Base-by-base conservation (phyloP, 2,888 invertebrate species). In the Eristalis tenax region DNA sequence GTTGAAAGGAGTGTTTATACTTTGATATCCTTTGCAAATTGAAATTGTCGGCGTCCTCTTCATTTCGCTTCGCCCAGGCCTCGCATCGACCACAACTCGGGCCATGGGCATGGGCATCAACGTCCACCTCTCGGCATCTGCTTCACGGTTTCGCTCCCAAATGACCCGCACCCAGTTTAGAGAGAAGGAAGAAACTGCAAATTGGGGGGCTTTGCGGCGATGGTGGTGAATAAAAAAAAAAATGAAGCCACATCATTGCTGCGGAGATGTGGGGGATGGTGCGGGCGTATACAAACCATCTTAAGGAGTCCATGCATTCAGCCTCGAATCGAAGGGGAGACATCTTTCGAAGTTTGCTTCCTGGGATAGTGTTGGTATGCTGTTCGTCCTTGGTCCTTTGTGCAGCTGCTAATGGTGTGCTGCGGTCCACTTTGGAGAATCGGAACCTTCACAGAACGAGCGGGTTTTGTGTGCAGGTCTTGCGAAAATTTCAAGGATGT, bases 21-120 rank as follows among this genome's bases (percentile, higher is more conserved):
- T 84, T 84, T 73, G 80, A 68, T 76, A 76, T 84, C 71, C 81
- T 84, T 74, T 50, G 70, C 66, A 78, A 83, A 77, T 83, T 78
- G 78, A 35, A 83, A 78, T 65, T 75, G 83, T 75, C 70, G 65
- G 69, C 64, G 61, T 64, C 18, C n/a, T 18, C 43, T 4, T 18
- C n/a, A n/a, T n/a, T n/a, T n/a, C 22, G 6, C 1, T 13, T n/a
- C 23, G n/a, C 4, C 13, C 22, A 69, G 35, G 38, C 18, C 18
- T 50, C 18, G 50, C 50, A 10, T 18, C 50, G 50, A 50, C 50
- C 50, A 6, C 50, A 50, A 18, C 32, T 5, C 18, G n/a, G n/a
- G 50, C 10, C 18, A 8, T 8, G 5, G 50, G n/a, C 18, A 2
- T 43, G 15, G 40, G 13, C 40, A 15, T 40, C 56, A 11, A 28